Base-by-base conservation (phyloP, 2,888 invertebrate genomes). In the Andricus quercusramuli region DNA sequence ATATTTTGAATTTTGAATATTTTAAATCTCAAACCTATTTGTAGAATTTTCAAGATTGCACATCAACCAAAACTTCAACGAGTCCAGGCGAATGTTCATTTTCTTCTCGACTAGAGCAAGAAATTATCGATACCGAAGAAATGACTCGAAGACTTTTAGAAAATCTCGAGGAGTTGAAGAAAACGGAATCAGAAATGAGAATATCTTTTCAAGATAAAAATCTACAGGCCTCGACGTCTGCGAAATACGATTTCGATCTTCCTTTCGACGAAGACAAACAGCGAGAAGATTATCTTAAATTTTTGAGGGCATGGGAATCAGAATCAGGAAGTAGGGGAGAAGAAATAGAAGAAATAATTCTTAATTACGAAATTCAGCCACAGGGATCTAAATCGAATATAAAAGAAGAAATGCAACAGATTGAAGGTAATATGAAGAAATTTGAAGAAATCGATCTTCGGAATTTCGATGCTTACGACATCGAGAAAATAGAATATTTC, bases 51-150 rank as follows among this genome's bases (percentile, higher is more conserved):
- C 56, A 74, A 29, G 74, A 74, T 8, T 74, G 74, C 25, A 1
- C 29, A 13, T 74, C 68, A 25, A 44, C 74, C 8, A 67, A 22
- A n/a, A 37, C 41, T 11, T 67, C 67, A 47, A 47, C 47, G n/a
- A 74, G 74, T 37, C 51, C 74, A n/a, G 74, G 56, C n/a, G 74
- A 74, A n/a, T 74, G 37, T 74, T 74, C 74, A 56, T 74, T 74
- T 56, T 51, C 74, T 9, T 74, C 74, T 4, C 74, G 74, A 37
- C 51, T 74, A 9, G 74, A 74, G 13, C 56, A 56, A 29, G 51
- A 74, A 20, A 74, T 74, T 74, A 20, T 74, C 2, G 74, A 74
- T 32, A 56, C 74, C 0, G 74, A 74, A 32, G 56, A 74, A 74
- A 56, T 74, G 74, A 74, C 74, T 2, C 56, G 32, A 29, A 74